These are phyloP conservation scores for Furcula furcula DNA, from an alignment of 2,888 invertebrate species.

Conservation along the genomic window DNA sequence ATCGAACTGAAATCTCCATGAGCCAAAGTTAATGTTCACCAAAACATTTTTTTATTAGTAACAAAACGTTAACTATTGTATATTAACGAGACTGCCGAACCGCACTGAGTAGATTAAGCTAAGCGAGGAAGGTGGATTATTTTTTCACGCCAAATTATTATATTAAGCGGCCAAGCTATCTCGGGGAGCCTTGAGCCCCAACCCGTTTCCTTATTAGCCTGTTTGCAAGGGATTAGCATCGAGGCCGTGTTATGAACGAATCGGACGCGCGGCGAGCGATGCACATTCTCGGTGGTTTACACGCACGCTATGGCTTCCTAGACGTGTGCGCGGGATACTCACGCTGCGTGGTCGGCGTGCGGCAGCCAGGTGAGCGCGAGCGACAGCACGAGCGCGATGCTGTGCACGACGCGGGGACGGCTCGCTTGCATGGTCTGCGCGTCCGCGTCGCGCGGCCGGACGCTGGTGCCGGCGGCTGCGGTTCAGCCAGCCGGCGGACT, in stretches of 20 bases:
- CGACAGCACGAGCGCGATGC: constrained; percentile 62
- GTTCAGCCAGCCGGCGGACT: constrained; percentile 65
- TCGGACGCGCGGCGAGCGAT: constrained; percentile 34
- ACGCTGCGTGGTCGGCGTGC: constrained; percentile 65
- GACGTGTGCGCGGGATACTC: constrained; percentile 47
- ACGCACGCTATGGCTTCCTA: constrained; percentile 51
- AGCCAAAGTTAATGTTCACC: neutral
- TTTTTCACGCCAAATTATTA: constrained; percentile 15
- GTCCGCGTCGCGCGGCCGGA: constrained; percentile 50
- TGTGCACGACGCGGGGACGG: constrained; percentile 66
- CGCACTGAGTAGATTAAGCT: constrained; percentile 5
- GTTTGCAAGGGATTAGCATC: constrained; percentile 29
- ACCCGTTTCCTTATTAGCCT: constrained; percentile 27
- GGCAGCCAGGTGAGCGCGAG: constrained; percentile 65
- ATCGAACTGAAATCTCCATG: neutral
- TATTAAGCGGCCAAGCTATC: constrained; percentile 15
- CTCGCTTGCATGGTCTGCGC: constrained; percentile 59
- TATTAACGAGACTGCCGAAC: constrained; percentile 3
- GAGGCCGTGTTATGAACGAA: constrained; percentile 37
- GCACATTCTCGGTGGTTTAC: constrained; percentile 44
- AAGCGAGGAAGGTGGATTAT: constrained; percentile 3
- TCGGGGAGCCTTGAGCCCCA: constrained; percentile 13
- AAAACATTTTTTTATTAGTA: neutral
- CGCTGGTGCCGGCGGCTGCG: constrained; percentile 67
- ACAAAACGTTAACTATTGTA: constrained; percentile 1